Base-by-base conservation (phyloP, 2,797 vertebrate genomes). In the Clarias pachynema region DNA sequence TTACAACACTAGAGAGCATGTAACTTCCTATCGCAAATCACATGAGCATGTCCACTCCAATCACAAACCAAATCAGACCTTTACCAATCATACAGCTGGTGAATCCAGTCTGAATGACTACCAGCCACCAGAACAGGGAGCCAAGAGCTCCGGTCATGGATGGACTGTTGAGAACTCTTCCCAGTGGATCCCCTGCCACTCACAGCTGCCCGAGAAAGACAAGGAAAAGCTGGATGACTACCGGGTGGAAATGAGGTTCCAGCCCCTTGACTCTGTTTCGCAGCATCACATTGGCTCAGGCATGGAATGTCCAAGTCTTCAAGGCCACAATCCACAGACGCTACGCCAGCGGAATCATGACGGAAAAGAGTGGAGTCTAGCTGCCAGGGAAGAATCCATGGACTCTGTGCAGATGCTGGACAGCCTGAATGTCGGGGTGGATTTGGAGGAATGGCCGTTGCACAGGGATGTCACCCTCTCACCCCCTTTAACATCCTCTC, bases 381-480 rank as follows among this genome's bases (percentile, higher is more conserved):
- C 93, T 0, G 94, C 94, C 86, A 91, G 95, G 92, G 95, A 96
- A 91, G 94, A 93, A 74, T 97, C 96, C 18, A 92, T 95, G 90
- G 97, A 99, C 90, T 96, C 97, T 2, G 98, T 99, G 90, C 98
- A 99, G 95, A 97, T 98, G 96, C 96, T 99, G 95, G 97, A 97
- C 94, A 97, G 95, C 92, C 95, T 99, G 95, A 96, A 97, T 96
- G 96, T 97, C 84, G 97, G 96, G 90, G 95, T 96, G 84, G 96
- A 97, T 92, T 93, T 96, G 5, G 98, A 97, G 92, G 96, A 97
- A 87, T 96, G 97, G 95, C 97, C 97, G 57, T 95, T 98, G 93
- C 96, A 98, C 93, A 96, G 97, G 95, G 97, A 98, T 95, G 94
- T 99, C 88, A 98, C 97, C 92, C 97, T 97, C 92, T 99, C 98